Conservation (phyloP, 2,113 vertebrate genomes). For the Myiopsitta monachus region DNA sequence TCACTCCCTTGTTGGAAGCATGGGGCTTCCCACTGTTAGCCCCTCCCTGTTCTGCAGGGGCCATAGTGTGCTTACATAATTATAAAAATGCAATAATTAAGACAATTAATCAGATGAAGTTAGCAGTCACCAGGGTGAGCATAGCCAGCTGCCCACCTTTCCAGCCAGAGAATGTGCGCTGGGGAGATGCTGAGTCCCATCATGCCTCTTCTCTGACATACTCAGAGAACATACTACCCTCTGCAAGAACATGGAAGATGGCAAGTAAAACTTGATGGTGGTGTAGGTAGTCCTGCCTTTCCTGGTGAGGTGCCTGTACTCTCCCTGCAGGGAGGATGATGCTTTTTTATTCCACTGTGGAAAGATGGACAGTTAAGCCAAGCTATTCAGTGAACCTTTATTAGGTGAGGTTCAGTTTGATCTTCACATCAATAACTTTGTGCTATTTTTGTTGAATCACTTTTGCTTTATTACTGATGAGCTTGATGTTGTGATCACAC, state of each 20-base stretch:
- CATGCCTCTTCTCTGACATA: accelerated
- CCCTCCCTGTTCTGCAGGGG: background rate
- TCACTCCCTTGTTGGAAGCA: accelerated
- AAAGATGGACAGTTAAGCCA: background rate
- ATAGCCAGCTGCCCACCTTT: accelerated
- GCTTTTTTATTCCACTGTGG: background rate
- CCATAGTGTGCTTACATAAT: accelerated
- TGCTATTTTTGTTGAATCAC: background rate
- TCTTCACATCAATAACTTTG: accelerated
- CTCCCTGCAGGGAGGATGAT: background rate
- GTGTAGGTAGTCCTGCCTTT: background rate
- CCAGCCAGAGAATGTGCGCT: background rate
- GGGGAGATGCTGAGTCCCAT: background rate
- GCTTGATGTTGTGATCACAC: accelerated
- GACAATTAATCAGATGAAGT: accelerated
- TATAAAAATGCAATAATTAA: background rate
- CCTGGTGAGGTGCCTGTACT: accelerated
- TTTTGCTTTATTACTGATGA: background rate
- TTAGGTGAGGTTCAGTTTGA: background rate
- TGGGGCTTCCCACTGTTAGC: accelerated
- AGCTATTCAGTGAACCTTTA: background rate
- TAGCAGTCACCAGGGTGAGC: accelerated
- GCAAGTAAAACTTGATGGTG: too few relatives aligned
- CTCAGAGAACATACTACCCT: accelerated
- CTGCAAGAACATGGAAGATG: background rate